Conservation (phyloP, 1,140 invertebrate genomes). For the Aradophagus sp. region DNA sequence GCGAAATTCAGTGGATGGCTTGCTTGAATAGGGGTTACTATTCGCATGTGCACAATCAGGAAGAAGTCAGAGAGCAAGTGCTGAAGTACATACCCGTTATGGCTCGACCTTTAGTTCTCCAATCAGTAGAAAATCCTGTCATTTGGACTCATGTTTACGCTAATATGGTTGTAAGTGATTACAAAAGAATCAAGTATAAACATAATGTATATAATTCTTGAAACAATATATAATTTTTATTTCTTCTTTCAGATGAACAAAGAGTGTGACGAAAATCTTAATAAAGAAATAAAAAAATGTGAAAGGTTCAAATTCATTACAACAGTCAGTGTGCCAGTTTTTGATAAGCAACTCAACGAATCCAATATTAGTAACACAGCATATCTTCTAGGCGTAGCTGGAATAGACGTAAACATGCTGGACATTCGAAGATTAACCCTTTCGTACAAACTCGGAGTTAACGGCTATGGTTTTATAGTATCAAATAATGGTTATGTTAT, state of each 20-base stretch:
- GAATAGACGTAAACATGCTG: conserved; percentile 93
- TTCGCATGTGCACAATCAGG: conserved; percentile 91
- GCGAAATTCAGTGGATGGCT: conserved; percentile 96
- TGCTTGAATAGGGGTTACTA: conserved; percentile 96
- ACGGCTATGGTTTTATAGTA: conserved; percentile 95
- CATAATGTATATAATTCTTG: not conserved
- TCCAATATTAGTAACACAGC: conserved; percentile 75
- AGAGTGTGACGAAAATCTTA: conserved; percentile 12
- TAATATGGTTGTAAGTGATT: conserved; percentile 84
- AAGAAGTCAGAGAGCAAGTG: conserved; percentile 95
- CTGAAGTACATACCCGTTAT: conserved; percentile 94
- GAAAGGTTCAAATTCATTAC: conserved; percentile 81
- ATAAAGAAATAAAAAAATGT: conserved; percentile 7
- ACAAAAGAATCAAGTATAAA: not conserved
- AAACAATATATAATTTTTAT: not conserved
- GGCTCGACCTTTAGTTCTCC: conserved; percentile 88
- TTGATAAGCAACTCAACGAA: conserved; percentile 80
- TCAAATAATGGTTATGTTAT: conserved; percentile 97
- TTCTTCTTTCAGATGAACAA: conserved; percentile 23
- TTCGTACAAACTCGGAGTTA: conserved; percentile 93
- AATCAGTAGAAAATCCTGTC: conserved; percentile 83
- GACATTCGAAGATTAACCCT: conserved; percentile 91
- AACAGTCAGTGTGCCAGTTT: conserved; percentile 90
- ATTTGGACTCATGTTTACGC: conserved; percentile 93
- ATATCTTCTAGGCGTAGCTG: conserved; percentile 91